phyloP scores from a whole-genome alignment of 1,140 invertebrate species.

The Sycophila sp. region DNA sequence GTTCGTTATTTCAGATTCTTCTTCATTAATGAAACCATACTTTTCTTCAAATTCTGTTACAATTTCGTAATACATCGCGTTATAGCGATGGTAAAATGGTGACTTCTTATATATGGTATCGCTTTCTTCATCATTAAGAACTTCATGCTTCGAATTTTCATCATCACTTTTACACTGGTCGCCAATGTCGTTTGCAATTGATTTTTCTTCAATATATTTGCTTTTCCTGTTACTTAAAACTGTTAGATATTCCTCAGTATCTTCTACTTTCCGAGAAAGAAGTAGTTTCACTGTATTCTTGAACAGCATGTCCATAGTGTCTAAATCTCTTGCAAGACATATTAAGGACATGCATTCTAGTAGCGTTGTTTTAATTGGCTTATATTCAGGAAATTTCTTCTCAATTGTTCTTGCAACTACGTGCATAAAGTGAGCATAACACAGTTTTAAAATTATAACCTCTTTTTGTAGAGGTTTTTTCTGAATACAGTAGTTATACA shows the following conservation, averaged over 20 bases:
- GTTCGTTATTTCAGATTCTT: not conserved
- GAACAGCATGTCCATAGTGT: not conserved
- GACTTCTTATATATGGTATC: not conserved
- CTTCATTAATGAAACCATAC: not conserved
- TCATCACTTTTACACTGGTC: not conserved
- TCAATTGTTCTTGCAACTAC: not conserved
- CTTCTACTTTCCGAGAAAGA: not conserved
- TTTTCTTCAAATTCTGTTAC: not conserved
- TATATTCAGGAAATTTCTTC: not conserved
- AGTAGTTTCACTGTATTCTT: not conserved
- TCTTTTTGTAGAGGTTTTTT: not conserved
- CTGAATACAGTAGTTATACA: not conserved
- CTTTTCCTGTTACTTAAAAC: too few relatives aligned
- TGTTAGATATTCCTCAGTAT: not conserved
- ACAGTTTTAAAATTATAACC: not conserved
- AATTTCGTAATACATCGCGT: not conserved
- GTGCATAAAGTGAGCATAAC: constrained; percentile 10
- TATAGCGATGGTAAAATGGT: not conserved
- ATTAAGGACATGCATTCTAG: constrained; percentile 18
- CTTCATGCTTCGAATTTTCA: not conserved
- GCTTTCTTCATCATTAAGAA: not conserved
- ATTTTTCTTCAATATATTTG: not conserved
- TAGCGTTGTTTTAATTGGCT: not conserved
- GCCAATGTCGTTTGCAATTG: too few relatives aligned
- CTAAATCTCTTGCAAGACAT: not conserved